Evolutionary conservation across 2,797 vertebrate genomes (phyloP), one percentile per base, ranked within the genome.

Genomic region (Nyctalus aviator): DNA sequence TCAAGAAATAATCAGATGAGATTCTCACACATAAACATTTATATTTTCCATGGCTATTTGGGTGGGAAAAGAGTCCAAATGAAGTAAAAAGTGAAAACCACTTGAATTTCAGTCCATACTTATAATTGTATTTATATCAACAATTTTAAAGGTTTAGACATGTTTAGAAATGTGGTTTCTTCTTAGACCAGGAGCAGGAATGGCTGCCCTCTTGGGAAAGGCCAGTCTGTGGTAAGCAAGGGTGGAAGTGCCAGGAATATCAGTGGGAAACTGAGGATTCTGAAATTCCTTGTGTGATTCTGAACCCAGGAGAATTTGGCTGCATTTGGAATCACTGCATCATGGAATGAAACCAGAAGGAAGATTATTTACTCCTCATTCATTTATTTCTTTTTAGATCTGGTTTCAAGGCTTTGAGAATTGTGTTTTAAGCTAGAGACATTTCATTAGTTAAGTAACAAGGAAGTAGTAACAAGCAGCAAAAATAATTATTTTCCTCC

Each of bases 11-110:
- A 94, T 3, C 59, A 86, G 62, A 82, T 55, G 41, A 91, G 46
- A 21, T 32, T 57, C 23, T 90, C 57, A 71, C 32, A 86, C 23
- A 37, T 30, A 95, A 64, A 79, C 17, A 55, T 91, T 89, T 84
- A 66, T 78, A 44, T 88, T 84, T 84, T 91, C 73, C 75, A 93
- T 32, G 41, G 66, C 37, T 84, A 55, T 91, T 76, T 89, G 62
- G 66, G 84, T 91, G 15, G 55, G 71, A 79, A 93, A 68, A 82
- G 68, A 75, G 25, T 53, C 41, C 81, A 89, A 91, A 88, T 90
- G 81, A 91, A 94, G 78, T 94, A 72, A 88, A 88, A 94, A 95
- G 90, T 94, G 88, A 93, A 94, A 94, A 77, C 73, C 85, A 90
- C 62, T 93, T 95, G 78, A 79, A 82, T 94, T 88, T 96, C 88